phyloP scores from a whole-genome alignment of 2,888 invertebrate genomes.

The Agrenia bidenticulata region DNA sequence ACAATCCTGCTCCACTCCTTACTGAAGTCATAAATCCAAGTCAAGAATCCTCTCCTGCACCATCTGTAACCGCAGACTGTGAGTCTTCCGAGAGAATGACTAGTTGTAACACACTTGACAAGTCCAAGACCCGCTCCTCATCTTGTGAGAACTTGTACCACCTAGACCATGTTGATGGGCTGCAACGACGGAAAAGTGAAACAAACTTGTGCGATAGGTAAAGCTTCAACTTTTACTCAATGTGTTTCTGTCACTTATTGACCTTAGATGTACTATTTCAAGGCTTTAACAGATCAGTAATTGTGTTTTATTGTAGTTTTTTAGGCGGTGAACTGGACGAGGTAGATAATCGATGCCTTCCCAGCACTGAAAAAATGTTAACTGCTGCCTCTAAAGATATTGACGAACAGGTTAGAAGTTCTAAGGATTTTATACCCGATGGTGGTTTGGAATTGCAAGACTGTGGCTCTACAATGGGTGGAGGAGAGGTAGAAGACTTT shows the following conservation, averaged over 20 bases:
- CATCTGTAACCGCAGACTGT: constrained; percentile 46
- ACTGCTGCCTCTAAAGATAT: constrained; percentile 10
- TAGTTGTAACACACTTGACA: constrained; percentile 34
- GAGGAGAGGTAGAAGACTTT: constrained; percentile 51
- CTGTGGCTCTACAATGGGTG: constrained; percentile 24
- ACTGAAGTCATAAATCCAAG: constrained; percentile 56
- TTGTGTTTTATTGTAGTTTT: constrained; percentile 9
- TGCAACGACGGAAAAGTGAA: constrained; percentile 77
- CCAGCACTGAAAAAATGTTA: constrained; percentile 12
- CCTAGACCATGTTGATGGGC: constrained; percentile 57
- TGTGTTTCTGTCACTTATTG: neutral
- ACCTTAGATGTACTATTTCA: too few relatives aligned
- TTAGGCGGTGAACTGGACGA: constrained; percentile 9
- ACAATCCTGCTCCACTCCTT: constrained; percentile 47
- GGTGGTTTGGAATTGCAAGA: constrained; percentile 23
- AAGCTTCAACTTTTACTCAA: constrained; percentile 47
- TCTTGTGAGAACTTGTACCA: constrained; percentile 81
- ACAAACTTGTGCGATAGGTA: constrained; percentile 79
- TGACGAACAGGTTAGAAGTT: neutral
- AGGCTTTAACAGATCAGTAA: too few relatives aligned
- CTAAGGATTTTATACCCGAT: too few relatives aligned
- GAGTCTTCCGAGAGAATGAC: constrained; percentile 51
- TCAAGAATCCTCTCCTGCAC: constrained; percentile 56
- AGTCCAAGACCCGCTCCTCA: constrained; percentile 68
- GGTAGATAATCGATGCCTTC: constrained; percentile 4